Percentiles rank a stretch among this genome's conserved stretches.
These are phyloP conservation scores for Fistularia commersonii DNA, from an alignment of 2,797 vertebrate species.

Conservation along the genomic window DNA sequence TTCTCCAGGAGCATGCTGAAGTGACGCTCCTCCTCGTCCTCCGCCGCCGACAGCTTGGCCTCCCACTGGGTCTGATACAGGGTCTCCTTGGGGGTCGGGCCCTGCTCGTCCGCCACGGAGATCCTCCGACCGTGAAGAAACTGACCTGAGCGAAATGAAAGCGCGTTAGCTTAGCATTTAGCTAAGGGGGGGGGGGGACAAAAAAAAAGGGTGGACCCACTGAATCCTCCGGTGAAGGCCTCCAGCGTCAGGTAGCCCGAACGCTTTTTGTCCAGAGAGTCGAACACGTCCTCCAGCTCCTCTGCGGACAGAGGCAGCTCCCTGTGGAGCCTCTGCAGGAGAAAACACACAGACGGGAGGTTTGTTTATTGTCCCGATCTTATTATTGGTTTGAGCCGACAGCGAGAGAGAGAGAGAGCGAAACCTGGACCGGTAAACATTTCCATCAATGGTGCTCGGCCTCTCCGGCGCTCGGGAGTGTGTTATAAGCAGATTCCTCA, in stretches of 20 bases:
- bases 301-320: slow-evolving; percentile 84
- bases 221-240: slow-evolving; percentile 88
- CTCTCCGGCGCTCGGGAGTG: no score
- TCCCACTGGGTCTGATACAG: slow-evolving; percentile 70
- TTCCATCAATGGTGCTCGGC: slow-evolving; percentile 40
- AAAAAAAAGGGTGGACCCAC: slow-evolving; percentile 71
- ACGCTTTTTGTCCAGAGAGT: slow-evolving; percentile 82
- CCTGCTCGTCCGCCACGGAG: slow-evolving; percentile 62
- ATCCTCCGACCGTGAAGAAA: slow-evolving; percentile 81
- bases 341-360: slow-evolving; percentile 28
- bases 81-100: slow-evolving; percentile 60
- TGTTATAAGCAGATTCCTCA: no score
- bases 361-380: slow-evolving; percentile 17
- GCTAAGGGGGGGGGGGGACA: background rate
- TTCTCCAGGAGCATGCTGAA: slow-evolving; percentile 85
- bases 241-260: slow-evolving; percentile 84
- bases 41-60: slow-evolving; percentile 57
- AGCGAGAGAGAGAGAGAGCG: slow-evolving; percentile 2
- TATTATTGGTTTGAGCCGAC: slow-evolving; percentile 18
- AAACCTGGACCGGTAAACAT: slow-evolving; percentile 24
- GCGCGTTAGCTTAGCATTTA: background rate
- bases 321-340: slow-evolving; percentile 80
- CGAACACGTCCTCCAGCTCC: slow-evolving; percentile 89
- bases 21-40: slow-evolving; percentile 83
- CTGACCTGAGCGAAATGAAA: slow-evolving; percentile 74